Percentiles rank a stretch among this genome's conserved stretches.
These are phyloP conservation scores for Halcyon leucocephala DNA, from an alignment of 2,797 vertebrate genomes.

Conservation along the genomic window DNA sequence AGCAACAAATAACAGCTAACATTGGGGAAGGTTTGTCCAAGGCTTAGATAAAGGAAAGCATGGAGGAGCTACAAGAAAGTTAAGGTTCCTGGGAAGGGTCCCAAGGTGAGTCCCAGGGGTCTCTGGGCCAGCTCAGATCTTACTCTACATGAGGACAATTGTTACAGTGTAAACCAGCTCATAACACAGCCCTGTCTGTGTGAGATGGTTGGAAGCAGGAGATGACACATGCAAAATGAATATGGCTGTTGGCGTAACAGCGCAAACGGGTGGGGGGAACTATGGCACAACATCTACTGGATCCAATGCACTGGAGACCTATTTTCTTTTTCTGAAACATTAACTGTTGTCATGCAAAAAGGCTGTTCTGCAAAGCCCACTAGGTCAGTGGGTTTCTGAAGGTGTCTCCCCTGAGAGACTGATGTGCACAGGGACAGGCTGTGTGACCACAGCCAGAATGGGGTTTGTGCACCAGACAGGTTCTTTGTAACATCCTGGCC, in stretches of 20 bases:
- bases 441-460: neutral
- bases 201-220: neutral
- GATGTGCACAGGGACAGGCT: neutral
- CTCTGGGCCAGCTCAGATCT: neutral
- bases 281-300: neutral
- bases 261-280: neutral
- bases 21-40: neutral
- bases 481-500: neutral
- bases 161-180: neutral
- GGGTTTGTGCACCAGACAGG: neutral
- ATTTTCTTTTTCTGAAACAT: neutral
- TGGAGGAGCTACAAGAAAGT: neutral
- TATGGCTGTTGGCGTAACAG: accelerated
- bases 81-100: neutral
- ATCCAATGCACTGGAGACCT: neutral
- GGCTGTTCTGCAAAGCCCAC: neutral
- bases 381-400: neutral
- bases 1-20: neutral
- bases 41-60: neutral
- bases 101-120: neutral
- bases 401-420: neutral
- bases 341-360: neutral
- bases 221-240: neutral
- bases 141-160: neutral
- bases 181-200: neutral